phyloP scores from a whole-genome alignment of 92 coral and sea anemone species.

The Isaurus tuberculatus region DNA sequence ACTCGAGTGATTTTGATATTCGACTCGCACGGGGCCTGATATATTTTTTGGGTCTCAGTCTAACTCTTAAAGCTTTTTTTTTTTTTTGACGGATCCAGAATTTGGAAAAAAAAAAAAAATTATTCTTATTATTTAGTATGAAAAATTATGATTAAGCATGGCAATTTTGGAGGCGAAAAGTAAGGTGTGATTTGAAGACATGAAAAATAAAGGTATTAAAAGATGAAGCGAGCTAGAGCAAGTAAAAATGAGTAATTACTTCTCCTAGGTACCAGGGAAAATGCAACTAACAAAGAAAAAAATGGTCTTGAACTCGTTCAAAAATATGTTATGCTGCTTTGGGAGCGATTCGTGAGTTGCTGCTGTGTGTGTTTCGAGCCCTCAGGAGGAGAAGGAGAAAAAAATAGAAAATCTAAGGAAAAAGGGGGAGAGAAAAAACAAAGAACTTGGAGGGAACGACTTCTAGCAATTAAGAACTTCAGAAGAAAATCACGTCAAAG shows the following conservation, averaged over 20 bases:
- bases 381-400: neutral
- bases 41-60: too few relatives aligned
- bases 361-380: slow-evolving; percentile 13
- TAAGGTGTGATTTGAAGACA: too few relatives aligned
- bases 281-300: slow-evolving; percentile 22
- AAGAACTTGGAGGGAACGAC: slow-evolving; percentile 3
- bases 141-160: too few relatives aligned
- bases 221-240: neutral
- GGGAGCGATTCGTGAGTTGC: slow-evolving; percentile 28
- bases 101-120: too few relatives aligned
- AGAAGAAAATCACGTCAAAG: neutral
- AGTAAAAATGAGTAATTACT: neutral
- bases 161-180: too few relatives aligned
- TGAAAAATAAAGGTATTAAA: too few relatives aligned
- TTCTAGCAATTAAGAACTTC: slow-evolving; percentile 6
- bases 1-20: too few relatives aligned
- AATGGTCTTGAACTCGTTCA: slow-evolving; percentile 13
- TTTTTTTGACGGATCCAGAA: too few relatives aligned
- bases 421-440: neutral
- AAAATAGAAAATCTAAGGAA: neutral
- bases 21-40: too few relatives aligned
- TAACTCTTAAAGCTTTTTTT: too few relatives aligned
- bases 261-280: slow-evolving; percentile 41
- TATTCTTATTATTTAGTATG: too few relatives aligned
- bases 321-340: slow-evolving; percentile 5